Conservation (phyloP, 2,888 invertebrate genomes). For the Spisula solida region DNA sequence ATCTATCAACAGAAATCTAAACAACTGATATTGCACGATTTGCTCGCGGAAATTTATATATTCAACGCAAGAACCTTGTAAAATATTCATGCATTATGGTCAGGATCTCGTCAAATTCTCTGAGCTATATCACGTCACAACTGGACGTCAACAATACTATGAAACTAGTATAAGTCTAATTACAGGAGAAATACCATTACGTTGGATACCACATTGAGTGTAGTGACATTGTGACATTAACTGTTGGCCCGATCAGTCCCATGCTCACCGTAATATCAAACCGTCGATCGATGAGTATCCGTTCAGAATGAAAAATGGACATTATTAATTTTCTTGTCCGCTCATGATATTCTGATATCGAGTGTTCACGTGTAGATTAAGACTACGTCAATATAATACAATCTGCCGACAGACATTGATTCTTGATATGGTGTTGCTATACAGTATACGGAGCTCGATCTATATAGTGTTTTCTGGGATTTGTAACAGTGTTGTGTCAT, state of each 20-base stretch:
- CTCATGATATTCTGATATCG: neutral
- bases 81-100: no score
- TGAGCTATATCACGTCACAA: no score
- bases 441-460: neutral
- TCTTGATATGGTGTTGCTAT: neutral
- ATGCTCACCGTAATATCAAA: neutral
- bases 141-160: neutral
- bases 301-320: neutral
- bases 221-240: neutral
- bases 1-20: no score
- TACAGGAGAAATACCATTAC: neutral
- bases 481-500: neutral
- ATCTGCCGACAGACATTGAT: conserved; percentile 1
- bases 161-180: neutral
- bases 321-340: neutral
- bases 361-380: neutral
- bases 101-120: no score
- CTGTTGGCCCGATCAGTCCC: neutral
- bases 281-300: neutral
- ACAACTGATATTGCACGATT: no score
- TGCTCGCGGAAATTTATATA: no score
- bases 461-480: neutral
- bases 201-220: neutral
- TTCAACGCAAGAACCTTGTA: no score
- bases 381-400: conserved; percentile 1